Conservation (phyloP, 2,113 vertebrate species). For the Gymnobelideus leadbeateri region DNA sequence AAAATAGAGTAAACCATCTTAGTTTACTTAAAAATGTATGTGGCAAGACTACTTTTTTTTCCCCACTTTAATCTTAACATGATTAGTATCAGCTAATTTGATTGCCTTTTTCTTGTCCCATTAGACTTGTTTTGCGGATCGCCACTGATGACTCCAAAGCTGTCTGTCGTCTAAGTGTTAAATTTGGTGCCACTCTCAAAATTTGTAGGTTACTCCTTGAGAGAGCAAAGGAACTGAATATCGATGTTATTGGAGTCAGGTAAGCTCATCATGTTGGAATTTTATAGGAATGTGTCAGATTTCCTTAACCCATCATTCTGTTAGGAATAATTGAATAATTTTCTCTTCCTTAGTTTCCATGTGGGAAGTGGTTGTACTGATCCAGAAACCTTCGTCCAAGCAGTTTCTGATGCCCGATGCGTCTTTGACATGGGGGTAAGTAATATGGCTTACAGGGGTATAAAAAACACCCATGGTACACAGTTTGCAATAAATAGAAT, state of each 20-base stretch:
- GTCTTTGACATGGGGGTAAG: conserved; percentile 98
- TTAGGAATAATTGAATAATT: neutral
- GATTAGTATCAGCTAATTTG: neutral
- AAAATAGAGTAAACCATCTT: neutral
- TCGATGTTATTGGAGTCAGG: conserved; percentile 95
- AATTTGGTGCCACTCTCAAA: conserved; percentile 96
- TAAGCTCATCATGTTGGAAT: conserved; percentile 64
- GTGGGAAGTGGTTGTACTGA: conserved; percentile 98
- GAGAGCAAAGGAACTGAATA: conserved; percentile 91
- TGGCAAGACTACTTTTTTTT: neutral
- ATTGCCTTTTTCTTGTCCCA: neutral
- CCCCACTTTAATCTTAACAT: neutral
- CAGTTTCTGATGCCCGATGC: conserved; percentile 94
- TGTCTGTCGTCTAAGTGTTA: conserved; percentile 95
- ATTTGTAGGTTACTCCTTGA: conserved; percentile 93
- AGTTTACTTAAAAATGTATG: neutral
- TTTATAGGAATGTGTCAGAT: neutral
- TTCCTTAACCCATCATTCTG: neutral
- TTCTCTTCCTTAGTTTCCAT: conserved; percentile 89
- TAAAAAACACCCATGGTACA: neutral
- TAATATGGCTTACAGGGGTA: conserved; percentile 38
- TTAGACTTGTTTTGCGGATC: conserved; percentile 95
- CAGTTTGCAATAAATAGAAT: neutral
- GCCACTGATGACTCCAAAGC: conserved; percentile 98
- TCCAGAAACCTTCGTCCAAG: conserved; percentile 91